Conservation (phyloP, 2,113 vertebrate species). For the Diadophis punctatus region DNA sequence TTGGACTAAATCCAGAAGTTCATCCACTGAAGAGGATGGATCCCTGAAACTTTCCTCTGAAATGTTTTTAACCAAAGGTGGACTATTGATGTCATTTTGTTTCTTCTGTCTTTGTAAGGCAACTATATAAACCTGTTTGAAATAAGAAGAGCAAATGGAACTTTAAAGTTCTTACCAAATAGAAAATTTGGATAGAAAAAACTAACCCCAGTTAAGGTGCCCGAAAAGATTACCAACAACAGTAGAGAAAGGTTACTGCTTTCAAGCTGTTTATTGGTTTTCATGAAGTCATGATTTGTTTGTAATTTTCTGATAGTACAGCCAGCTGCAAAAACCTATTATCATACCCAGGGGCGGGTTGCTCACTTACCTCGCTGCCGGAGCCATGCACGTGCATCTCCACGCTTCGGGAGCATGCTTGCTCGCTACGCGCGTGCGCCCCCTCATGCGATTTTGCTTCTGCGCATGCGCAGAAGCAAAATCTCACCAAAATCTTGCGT, state of each 20-base stretch:
- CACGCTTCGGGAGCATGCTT: no score
- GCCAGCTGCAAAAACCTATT: neutral
- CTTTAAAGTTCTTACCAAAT: neutral
- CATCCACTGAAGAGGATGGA: slow-evolving; percentile 39
- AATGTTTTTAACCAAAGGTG: slow-evolving; percentile 43
- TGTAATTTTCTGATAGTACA: neutral
- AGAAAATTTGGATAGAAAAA: neutral
- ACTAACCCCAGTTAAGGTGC: no score
- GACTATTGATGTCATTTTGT: slow-evolving; percentile 45
- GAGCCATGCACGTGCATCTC: no score
- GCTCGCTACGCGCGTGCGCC: no score
- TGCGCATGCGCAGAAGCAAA: no score
- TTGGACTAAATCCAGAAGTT: slow-evolving; percentile 81
- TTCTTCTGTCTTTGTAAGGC: slow-evolving; percentile 79
- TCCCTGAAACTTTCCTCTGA: slow-evolving; percentile 44
- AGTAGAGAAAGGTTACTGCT: neutral
- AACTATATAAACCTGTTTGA: slow-evolving; percentile 85
- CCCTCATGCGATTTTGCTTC: no score
- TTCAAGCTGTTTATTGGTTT: neutral
- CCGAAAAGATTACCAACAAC: neutral
- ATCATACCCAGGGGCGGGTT: no score
- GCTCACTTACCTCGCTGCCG: no score
- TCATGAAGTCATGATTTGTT: neutral
- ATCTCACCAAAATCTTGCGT: no score
- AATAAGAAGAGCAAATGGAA: slow-evolving; percentile 25